Percentiles rank a stretch among this genome's conserved stretches.
These are phyloP conservation scores for Streblospio benedicti DNA, from an alignment of 1,140 invertebrate genomes.

Conservation along the genomic window DNA sequence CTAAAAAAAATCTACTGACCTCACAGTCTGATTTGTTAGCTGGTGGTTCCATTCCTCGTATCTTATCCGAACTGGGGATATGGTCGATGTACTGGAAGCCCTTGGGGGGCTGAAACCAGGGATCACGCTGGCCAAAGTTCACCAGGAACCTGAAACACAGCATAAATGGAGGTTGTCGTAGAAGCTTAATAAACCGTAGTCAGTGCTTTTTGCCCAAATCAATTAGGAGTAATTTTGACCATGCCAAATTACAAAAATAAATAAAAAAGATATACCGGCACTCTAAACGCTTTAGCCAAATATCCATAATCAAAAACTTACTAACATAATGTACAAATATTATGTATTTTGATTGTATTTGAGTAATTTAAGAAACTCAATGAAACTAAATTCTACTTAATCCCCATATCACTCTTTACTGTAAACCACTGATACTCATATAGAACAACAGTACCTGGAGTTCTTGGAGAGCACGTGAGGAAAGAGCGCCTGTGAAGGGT, in stretches of 20 bases:
- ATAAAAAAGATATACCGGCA: not conserved
- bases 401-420: constrained; percentile 1
- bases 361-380: not conserved
- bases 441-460: constrained; percentile 40
- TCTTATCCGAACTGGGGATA: constrained; percentile 53
- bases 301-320: not conserved
- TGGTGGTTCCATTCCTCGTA: constrained; percentile 58
- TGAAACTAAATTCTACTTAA: constrained; percentile 7
- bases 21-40: constrained; percentile 64
- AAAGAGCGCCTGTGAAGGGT: constrained; percentile 56
- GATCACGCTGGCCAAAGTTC: constrained; percentile 68
- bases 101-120: constrained; percentile 44
- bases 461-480: constrained; percentile 79
- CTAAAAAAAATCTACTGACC: too few relatives aligned
- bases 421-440: constrained; percentile 5
- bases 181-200: not conserved
- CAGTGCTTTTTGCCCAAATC: not conserved
- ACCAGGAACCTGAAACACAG: constrained; percentile 56
- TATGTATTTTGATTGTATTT: not conserved
- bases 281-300: not conserved
- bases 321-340: not conserved
- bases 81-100: constrained; percentile 50
- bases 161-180: not conserved
- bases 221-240: too few relatives aligned
- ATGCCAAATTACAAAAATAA: not conserved